Evolutionary conservation across 2,888 invertebrate species (phyloP).

Genomic region (Leptothorax acervorum): DNA sequence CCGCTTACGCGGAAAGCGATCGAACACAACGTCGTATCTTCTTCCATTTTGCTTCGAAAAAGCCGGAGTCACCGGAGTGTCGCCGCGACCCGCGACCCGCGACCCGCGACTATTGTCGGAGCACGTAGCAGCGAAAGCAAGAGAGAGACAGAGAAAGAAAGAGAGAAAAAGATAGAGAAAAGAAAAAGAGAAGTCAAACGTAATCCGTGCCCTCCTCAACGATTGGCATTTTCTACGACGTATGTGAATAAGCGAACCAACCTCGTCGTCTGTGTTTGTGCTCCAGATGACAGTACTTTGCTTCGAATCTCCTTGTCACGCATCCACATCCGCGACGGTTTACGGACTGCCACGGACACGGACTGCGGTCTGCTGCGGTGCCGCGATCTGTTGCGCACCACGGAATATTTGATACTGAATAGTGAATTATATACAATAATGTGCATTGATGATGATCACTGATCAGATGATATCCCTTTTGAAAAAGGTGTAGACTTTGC

Average conservation of each 20-base stretch:
- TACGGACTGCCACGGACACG: background rate
- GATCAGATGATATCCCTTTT: background rate
- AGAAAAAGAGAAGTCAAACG: background rate
- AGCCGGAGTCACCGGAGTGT: no score
- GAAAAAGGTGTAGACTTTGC: no score
- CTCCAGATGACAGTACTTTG: background rate
- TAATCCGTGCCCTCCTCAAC: background rate
- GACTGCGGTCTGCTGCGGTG: no score
- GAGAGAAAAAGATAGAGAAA: background rate
- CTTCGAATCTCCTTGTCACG: background rate
- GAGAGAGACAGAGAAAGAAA: background rate
- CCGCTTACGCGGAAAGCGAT: background rate
- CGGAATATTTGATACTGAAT: background rate
- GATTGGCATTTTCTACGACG: background rate
- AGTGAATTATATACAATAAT: background rate
- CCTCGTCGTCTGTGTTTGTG: conserved; percentile 1
- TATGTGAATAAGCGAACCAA: background rate
- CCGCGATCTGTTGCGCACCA: background rate
- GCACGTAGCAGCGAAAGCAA: background rate
- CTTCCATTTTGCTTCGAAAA: background rate
- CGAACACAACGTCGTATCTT: background rate
- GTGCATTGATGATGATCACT: background rate
- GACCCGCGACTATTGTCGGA: background rate
- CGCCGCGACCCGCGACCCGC: background rate
- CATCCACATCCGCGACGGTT: background rate